These are phyloP conservation scores for Martes martes DNA, from an alignment of 2,113 vertebrate genomes.

Conservation along the genomic window DNA sequence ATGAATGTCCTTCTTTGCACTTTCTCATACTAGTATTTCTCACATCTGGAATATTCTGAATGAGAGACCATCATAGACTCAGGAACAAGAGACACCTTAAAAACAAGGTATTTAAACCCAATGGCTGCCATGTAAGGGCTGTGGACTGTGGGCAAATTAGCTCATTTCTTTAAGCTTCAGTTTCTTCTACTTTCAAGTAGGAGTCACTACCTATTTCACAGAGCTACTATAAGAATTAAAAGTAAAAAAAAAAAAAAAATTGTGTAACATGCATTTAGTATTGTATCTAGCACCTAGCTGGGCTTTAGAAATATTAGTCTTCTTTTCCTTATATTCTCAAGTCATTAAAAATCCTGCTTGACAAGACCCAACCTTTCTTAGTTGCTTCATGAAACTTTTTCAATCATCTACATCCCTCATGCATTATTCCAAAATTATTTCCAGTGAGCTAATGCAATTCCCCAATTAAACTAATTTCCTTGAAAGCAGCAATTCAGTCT, in stretches of 20 bases:
- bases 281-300: neutral
- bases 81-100: neutral
- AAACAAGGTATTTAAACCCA: neutral
- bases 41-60: neutral
- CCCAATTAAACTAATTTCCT: constrained; percentile 21
- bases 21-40: neutral
- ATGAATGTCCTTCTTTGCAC: neutral
- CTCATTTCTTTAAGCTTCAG: neutral
- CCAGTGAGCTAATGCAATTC: neutral
- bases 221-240: neutral
- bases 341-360: neutral
- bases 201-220: neutral
- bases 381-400: neutral
- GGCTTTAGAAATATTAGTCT: neutral
- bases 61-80: neutral
- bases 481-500: neutral
- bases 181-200: neutral
- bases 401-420: neutral
- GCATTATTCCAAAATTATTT: neutral
- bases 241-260: neutral
- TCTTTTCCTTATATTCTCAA: neutral
- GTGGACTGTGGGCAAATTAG: neutral
- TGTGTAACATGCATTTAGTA: neutral
- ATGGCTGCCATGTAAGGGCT: neutral
- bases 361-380: neutral